A percentile compares a stretch with the other conserved stretches of the same genome.
Conservation (phyloP, 2,797 vertebrate species). For the Furcifer pardalis region DNA sequence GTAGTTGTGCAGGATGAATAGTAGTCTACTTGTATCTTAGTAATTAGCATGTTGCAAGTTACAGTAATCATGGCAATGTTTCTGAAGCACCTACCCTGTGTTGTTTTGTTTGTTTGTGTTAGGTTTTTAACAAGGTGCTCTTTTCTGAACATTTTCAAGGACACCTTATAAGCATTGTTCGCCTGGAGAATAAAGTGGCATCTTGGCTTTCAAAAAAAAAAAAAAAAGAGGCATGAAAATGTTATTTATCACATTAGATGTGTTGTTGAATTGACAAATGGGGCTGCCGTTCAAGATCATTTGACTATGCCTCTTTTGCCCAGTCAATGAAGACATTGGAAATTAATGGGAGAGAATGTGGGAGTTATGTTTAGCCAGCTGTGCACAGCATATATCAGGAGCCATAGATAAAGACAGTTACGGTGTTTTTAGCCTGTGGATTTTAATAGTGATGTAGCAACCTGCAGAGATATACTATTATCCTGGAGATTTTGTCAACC, state of each 20-base stretch:
- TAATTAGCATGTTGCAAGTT: slow-evolving; percentile 32
- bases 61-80: slow-evolving; percentile 11
- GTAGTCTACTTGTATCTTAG: neutral
- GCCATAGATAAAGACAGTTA: neutral
- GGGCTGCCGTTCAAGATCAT: slow-evolving; percentile 14
- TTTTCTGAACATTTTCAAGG: neutral
- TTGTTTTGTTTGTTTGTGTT: neutral
- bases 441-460: neutral
- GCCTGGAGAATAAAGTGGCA: neutral
- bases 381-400: neutral
- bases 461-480: neutral
- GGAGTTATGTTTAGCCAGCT: neutral
- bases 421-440: neutral
- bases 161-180: neutral
- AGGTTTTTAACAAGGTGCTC: neutral
- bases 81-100: slow-evolving; percentile 14
- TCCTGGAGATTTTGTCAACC: neutral
- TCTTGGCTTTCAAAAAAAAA: slow-evolving; percentile 19
- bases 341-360: neutral
- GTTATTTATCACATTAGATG: neutral
- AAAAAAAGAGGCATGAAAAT: slow-evolving; percentile 1
- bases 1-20: neutral
- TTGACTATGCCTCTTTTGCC: neutral
- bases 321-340: neutral
- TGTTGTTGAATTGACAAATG: neutral